These are phyloP conservation scores for Hypsopygia costalis DNA, from an alignment of 2,888 invertebrate species.

Conservation along the genomic window DNA sequence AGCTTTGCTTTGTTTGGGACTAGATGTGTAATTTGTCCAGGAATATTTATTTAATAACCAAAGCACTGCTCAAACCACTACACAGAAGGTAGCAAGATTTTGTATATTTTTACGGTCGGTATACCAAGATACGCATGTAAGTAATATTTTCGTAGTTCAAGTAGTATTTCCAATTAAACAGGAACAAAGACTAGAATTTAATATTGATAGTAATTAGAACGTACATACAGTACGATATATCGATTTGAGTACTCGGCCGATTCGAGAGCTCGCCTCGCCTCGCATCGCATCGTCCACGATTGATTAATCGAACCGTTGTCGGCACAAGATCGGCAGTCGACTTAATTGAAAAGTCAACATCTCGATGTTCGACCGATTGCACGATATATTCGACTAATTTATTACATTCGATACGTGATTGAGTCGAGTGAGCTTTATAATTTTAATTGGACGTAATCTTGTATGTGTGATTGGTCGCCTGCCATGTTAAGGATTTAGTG, in stretches of 20 bases:
- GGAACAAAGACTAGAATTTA: slow-evolving; percentile 23
- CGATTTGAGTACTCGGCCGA: slow-evolving; percentile 21
- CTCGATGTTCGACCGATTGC: slow-evolving; percentile 60
- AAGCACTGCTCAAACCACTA: no score
- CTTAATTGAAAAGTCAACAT: slow-evolving; percentile 79
- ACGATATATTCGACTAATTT: slow-evolving; percentile 51
- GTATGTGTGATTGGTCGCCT: neutral
- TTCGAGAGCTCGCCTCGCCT: slow-evolving; percentile 21
- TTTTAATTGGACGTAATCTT: slow-evolving; percentile 3
- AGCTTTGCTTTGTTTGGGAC: no score
- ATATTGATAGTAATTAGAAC: slow-evolving; percentile 41
- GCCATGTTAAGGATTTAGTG: neutral
- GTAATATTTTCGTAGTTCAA: no score
- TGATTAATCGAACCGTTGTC: slow-evolving; percentile 63
- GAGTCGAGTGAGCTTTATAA: no score
- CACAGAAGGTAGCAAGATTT: no score
- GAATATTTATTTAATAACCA: no score
- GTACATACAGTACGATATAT: slow-evolving; percentile 25
- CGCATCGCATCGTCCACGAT: slow-evolving; percentile 34
- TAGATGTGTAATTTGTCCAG: no score
- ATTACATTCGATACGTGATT: slow-evolving; percentile 34
- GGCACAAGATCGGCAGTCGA: slow-evolving; percentile 52
- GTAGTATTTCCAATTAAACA: no score
- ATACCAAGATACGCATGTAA: no score
- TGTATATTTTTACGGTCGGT: no score